These are phyloP conservation scores for Mythimna pallens DNA, from an alignment of 2,888 invertebrate species.

Conservation along the genomic window DNA sequence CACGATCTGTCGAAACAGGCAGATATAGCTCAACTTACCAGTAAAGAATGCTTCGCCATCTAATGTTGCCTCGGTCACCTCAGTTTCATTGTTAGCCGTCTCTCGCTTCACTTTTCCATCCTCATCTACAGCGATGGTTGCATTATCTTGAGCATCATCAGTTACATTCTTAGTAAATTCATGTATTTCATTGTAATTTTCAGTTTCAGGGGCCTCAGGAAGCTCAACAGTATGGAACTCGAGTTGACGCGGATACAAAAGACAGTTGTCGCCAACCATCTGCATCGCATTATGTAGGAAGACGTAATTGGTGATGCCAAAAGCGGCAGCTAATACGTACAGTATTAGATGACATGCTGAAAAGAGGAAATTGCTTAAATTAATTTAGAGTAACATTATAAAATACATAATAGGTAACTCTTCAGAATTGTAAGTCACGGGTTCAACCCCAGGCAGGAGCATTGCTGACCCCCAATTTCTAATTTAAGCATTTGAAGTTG, in stretches of 20 bases:
- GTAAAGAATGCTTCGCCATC: conserved; percentile 65
- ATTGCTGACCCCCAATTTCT: too few species aligned
- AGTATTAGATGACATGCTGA: conserved; percentile 84
- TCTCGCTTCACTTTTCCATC: conserved; percentile 70
- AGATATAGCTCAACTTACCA: conserved; percentile 64
- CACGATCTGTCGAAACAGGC: not conserved
- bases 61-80: conserved; percentile 47
- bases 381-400: not conserved
- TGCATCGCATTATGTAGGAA: conserved; percentile 82
- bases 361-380: conserved; percentile 57
- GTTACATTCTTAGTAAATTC: conserved; percentile 52
- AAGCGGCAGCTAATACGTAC: conserved; percentile 79
- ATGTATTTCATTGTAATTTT: conserved; percentile 46
- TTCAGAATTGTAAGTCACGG: too few species aligned
- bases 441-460: too few species aligned
- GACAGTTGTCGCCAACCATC: conserved; percentile 79
- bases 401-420: too few species aligned
- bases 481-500: too few species aligned
- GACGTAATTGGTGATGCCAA: conserved; percentile 83
- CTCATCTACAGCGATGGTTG: conserved; percentile 51
- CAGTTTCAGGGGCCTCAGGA: conserved; percentile 53
- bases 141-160: conserved; percentile 68
- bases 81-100: conserved; percentile 54
- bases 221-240: conserved; percentile 77
- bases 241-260: conserved; percentile 78